Conservation (phyloP, 1,140 invertebrate species). For the Hydropsyche tenuis region DNA sequence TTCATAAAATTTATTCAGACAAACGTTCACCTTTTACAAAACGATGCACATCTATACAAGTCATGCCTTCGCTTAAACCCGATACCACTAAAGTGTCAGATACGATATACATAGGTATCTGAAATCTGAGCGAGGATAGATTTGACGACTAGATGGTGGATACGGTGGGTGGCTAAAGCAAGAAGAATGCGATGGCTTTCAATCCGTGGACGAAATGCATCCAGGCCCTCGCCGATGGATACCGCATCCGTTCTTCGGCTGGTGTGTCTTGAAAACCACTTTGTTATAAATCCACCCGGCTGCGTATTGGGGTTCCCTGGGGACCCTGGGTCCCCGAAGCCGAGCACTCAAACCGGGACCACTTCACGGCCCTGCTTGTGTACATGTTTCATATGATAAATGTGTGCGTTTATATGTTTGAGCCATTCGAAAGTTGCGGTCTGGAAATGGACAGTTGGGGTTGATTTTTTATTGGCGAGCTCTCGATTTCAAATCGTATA, state of each 20-base stretch:
- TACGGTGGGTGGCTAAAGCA: not conserved
- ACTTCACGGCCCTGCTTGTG: not conserved
- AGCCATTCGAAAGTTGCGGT: too few species aligned
- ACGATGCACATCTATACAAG: too few species aligned
- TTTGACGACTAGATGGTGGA: not conserved
- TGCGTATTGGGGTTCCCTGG: slow-evolving; percentile 40
- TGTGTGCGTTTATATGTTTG: too few species aligned
- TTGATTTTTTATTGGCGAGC: too few species aligned
- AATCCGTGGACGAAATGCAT: slow-evolving; percentile 31
- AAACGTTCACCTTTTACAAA: too few species aligned
- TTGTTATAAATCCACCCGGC: slow-evolving; percentile 48
- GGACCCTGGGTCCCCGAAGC: slow-evolving; percentile 9
- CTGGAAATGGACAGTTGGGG: too few species aligned
- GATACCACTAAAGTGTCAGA: slow-evolving; percentile 3
- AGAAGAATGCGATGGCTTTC: slow-evolving; percentile 9
- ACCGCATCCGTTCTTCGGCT: slow-evolving; percentile 21
- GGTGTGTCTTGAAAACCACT: slow-evolving; percentile 43
- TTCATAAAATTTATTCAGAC: too few species aligned
- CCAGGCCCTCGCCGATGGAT: slow-evolving; percentile 34
- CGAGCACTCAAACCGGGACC: slow-evolving; percentile 16
- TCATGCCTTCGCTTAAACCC: too few species aligned
- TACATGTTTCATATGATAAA: not conserved
- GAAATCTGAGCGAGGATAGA: slow-evolving; percentile 19
- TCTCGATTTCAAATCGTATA: too few species aligned
- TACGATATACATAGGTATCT: slow-evolving; percentile 1